Conservation (phyloP, 2,797 vertebrate genomes). For the Octomys mimax region DNA sequence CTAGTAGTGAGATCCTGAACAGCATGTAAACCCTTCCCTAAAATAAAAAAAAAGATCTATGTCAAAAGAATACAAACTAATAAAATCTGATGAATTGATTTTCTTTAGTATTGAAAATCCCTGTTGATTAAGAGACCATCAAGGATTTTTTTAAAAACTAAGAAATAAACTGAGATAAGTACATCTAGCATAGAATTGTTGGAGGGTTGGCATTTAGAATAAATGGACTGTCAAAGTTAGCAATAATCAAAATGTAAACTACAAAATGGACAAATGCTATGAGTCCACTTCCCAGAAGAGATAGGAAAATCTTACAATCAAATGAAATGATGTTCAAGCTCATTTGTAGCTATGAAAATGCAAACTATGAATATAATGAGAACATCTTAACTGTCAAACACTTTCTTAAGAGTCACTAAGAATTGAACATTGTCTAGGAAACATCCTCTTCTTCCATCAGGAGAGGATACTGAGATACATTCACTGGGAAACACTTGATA, state of each 20-base stretch:
- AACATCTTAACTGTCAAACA: not conserved
- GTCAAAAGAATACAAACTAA: not conserved
- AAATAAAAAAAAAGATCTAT: too few relatives aligned
- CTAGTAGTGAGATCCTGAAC: too few relatives aligned
- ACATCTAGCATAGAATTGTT: not conserved
- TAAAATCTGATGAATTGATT: not conserved
- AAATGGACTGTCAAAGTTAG: constrained; percentile 31
- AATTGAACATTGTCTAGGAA: not conserved
- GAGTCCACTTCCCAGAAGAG: not conserved
- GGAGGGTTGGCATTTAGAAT: not conserved
- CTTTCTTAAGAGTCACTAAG: not conserved
- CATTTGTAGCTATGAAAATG: not conserved
- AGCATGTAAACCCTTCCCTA: too few relatives aligned
- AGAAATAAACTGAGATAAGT: not conserved
- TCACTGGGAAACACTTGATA: not conserved
- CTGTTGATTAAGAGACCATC: not conserved
- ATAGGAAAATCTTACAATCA: not conserved
- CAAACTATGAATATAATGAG: not conserved
- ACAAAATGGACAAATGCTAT: not conserved
- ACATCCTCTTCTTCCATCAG: not conserved
- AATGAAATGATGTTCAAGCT: not conserved
- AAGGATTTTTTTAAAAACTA: not conserved
- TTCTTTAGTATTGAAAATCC: not conserved
- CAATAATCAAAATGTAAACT: not conserved
- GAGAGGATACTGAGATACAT: not conserved